These are phyloP conservation scores for Pyrrhura leucotis DNA, from an alignment of 2,797 vertebrate genomes.

Conservation along the genomic window DNA sequence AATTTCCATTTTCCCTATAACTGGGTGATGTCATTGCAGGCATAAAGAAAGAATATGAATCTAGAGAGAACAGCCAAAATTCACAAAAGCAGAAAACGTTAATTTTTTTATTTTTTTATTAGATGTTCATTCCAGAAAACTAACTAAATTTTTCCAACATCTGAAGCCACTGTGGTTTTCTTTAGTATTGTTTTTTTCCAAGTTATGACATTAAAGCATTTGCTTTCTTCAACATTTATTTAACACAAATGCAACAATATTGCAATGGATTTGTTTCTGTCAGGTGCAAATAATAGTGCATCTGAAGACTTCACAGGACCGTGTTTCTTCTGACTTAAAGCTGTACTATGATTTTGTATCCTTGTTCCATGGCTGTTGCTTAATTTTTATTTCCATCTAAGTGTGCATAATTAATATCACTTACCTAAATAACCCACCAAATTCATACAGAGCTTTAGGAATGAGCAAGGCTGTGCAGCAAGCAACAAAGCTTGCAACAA, in stretches of 20 bases:
- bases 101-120: not conserved
- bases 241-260: not conserved
- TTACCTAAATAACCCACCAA: not conserved
- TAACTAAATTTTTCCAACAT: conserved; percentile 15
- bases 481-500: not conserved
- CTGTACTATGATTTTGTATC: not conserved
- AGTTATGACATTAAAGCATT: not conserved
- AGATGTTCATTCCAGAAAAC: conserved; percentile 7
- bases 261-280: not conserved
- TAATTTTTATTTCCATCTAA: not conserved
- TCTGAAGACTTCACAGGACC: not conserved
- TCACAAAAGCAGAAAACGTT: not conserved
- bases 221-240: not conserved
- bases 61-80: conserved; percentile 12
- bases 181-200: not conserved
- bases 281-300: not conserved
- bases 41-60: conserved; percentile 15
- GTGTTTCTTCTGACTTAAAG: not conserved
- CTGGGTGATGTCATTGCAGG: conserved; percentile 9
- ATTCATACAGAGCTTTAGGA: not conserved
- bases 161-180: not conserved
- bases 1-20: conserved; percentile 6
- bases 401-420: not conserved
- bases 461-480: not conserved
- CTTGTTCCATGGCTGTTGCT: not conserved